phyloP scores from a whole-genome alignment of 2,797 vertebrate species.

The Pseudochirops corinnae region DNA sequence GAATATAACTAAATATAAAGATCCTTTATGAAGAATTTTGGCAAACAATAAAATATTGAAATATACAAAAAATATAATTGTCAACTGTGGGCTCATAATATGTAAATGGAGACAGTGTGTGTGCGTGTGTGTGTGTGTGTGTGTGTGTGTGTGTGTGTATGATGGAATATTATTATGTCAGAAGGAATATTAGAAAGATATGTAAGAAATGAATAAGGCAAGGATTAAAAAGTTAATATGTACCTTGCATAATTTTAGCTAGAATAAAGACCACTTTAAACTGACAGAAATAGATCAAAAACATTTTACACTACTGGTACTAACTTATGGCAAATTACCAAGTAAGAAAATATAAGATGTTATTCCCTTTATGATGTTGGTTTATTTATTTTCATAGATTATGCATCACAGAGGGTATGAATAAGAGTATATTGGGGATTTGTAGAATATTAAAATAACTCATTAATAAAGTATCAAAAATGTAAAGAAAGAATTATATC shows the following conservation, averaged over 20 bases:
- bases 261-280: not conserved
- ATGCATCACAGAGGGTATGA: not conserved
- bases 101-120: not conserved
- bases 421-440: not conserved
- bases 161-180: not conserved
- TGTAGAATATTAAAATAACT: not conserved
- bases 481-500: not conserved
- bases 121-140: too few relatives aligned
- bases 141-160: too few relatives aligned
- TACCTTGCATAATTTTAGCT: not conserved
- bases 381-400: not conserved
- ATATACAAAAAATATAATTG: not conserved
- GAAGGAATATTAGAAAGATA: not conserved
- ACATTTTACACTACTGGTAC: not conserved
- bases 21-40: not conserved
- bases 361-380: not conserved
- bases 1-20: not conserved
- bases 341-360: not conserved
- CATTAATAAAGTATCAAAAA: not conserved
- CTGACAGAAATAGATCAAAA: not conserved
- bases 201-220: not conserved
- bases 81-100: not conserved
- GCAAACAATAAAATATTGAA: not conserved
- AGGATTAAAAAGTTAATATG: not conserved
- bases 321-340: not conserved